Evolutionary conservation across 2,113 vertebrate genomes (phyloP).

Genomic region (Pluvialis apricaria): DNA sequence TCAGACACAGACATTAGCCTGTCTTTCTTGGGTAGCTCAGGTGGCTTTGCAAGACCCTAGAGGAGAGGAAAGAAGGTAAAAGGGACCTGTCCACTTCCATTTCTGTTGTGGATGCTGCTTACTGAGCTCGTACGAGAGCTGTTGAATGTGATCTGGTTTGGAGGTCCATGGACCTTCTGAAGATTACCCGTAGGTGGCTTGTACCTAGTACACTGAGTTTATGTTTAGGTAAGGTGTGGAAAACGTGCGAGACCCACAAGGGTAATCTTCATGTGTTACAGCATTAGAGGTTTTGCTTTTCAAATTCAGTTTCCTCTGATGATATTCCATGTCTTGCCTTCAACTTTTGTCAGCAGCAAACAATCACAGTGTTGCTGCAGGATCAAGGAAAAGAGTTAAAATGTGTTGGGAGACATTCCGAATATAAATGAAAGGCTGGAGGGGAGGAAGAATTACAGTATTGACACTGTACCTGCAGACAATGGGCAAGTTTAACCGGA

Average conservation of each 20-base stretch:
- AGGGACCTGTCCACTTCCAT: background rate
- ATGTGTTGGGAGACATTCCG: background rate
- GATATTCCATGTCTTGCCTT: background rate
- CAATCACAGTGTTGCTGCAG: background rate
- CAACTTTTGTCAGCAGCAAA: background rate
- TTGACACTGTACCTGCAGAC: background rate
- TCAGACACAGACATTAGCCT: background rate
- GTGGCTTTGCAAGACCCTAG: background rate
- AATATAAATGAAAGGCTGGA: background rate
- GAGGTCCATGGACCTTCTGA: background rate
- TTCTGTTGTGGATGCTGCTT: background rate
- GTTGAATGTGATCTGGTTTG: background rate
- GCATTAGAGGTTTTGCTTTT: background rate
- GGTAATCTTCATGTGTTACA: background rate
- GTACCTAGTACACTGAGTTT: background rate
- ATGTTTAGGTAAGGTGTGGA: background rate
- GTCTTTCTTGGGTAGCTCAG: background rate
- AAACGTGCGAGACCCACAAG: background rate
- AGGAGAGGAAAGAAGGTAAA: background rate
- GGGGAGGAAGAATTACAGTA: background rate
- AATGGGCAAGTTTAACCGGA: background rate
- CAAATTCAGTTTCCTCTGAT: background rate
- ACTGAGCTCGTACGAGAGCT: fast-evolving
- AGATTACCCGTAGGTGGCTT: background rate
- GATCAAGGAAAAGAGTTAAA: conserved; percentile 1